phyloP scores from a whole-genome alignment of 1,140 invertebrate genomes.

The Cydia amplana region DNA sequence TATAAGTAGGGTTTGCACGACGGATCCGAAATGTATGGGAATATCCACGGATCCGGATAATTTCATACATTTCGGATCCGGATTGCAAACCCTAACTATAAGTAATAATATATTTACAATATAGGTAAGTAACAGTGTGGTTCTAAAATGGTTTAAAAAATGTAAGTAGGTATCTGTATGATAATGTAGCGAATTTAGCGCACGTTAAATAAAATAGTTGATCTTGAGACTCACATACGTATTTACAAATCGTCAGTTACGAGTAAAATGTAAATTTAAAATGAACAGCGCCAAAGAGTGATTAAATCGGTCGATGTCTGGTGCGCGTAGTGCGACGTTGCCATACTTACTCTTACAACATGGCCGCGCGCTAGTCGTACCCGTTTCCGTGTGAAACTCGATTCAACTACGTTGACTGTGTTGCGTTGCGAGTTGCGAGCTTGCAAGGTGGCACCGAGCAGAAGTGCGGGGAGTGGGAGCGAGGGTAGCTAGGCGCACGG shows the following conservation, averaged over 20 bases:
- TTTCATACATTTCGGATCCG: no score
- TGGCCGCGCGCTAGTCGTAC: constrained; percentile 72
- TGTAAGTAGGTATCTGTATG: neutral
- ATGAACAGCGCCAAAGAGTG: constrained; percentile 50
- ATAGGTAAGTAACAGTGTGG: no score
- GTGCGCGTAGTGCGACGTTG: constrained; percentile 77
- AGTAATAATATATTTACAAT: no score
- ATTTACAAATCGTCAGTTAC: constrained; percentile 26
- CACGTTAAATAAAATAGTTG: neutral
- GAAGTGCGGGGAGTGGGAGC: constrained; percentile 56
- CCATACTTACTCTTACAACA: constrained; percentile 76
- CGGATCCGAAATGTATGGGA: no score
- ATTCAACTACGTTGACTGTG: constrained; percentile 61
- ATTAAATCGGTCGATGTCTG: constrained; percentile 78
- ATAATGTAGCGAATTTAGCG: neutral
- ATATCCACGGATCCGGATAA: no score
- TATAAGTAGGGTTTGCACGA: no score
- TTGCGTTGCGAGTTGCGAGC: constrained; percentile 56
- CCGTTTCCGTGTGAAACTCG: constrained; percentile 77
- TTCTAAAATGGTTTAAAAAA: no score
- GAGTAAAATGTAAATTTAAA: constrained; percentile 34
- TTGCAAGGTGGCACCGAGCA: constrained; percentile 43
- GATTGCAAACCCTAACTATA: no score
- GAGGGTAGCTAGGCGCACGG: constrained; percentile 51
- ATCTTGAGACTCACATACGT: constrained; percentile 3